These are phyloP conservation scores for Ceratothoa steindachneri DNA, from an alignment of 2,888 invertebrate species.

Conservation along the genomic window DNA sequence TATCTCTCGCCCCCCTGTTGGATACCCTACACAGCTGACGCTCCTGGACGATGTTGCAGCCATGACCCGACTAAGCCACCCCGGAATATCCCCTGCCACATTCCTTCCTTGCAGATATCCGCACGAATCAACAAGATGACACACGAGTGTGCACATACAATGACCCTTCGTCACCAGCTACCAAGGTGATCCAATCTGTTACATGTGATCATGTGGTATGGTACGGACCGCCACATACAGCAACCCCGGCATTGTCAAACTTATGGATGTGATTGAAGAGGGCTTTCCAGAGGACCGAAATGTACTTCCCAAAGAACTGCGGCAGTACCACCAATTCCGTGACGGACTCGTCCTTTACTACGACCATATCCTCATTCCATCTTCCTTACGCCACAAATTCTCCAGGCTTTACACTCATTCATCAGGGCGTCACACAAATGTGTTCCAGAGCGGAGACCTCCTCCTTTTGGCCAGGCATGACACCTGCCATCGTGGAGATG, in stretches of 20 bases:
- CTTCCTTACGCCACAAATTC: slow-evolving; percentile 1
- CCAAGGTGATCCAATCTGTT: no score
- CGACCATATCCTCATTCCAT: slow-evolving; percentile 9
- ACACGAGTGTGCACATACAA: no score
- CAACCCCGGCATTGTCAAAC: slow-evolving; percentile 7
- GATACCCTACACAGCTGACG: no score
- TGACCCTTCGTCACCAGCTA: no score
- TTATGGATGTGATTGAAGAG: no score
- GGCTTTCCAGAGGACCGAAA: no score
- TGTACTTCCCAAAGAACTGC: background rate
- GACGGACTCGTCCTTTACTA: slow-evolving; percentile 14
- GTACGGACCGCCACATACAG: background rate
- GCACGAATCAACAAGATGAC: no score
- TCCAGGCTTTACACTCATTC: slow-evolving; percentile 8
- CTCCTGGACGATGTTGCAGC: no score
- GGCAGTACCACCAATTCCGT: slow-evolving; percentile 7
- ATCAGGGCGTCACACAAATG: slow-evolving; percentile 18
- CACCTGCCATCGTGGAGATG: background rate
- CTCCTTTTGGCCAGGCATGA: slow-evolving; percentile 22
- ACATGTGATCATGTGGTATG: slow-evolving; percentile 15
- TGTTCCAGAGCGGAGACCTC: slow-evolving; percentile 14
- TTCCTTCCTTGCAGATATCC: no score
- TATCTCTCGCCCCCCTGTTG: no score
- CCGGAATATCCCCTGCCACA: no score
- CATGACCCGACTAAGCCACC: no score